Evolutionary conservation across 2,113 vertebrate species (phyloP).

Genomic region (Malaclemys terrapin): DNA sequence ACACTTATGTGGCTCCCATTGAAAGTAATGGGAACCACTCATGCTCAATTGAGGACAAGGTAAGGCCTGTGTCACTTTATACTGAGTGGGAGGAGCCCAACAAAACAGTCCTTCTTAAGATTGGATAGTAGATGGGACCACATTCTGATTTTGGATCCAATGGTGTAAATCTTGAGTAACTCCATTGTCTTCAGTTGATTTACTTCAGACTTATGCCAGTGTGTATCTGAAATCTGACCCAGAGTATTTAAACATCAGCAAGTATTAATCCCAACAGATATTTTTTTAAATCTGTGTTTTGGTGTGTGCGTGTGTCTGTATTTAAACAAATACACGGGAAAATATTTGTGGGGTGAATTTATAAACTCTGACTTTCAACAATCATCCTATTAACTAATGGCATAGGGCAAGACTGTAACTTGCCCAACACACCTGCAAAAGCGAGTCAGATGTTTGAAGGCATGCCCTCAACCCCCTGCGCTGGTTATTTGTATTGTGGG

Average conservation of each 20-base stretch:
- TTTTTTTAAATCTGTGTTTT: neutral
- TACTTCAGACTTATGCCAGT: neutral
- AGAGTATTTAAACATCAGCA: neutral
- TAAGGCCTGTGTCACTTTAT: neutral
- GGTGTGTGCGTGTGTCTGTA: neutral
- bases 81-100: neutral
- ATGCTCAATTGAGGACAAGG: neutral
- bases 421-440: neutral
- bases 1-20: accelerated
- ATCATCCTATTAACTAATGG: neutral
- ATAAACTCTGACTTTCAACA: neutral
- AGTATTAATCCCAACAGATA: neutral
- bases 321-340: neutral
- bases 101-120: neutral
- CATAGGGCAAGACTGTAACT: neutral
- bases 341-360: neutral
- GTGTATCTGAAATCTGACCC: neutral
- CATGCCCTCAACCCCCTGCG: neutral
- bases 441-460: neutral
- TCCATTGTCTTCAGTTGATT: accelerated
- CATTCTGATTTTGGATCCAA: neutral
- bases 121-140: neutral
- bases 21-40: neutral
- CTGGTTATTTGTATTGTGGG: accelerated
- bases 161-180: neutral